Percentiles rank a stretch among this genome's conserved stretches.
phyloP scores from a whole-genome alignment of 2,888 invertebrate species.

The Rotaria magnacalcarata region DNA sequence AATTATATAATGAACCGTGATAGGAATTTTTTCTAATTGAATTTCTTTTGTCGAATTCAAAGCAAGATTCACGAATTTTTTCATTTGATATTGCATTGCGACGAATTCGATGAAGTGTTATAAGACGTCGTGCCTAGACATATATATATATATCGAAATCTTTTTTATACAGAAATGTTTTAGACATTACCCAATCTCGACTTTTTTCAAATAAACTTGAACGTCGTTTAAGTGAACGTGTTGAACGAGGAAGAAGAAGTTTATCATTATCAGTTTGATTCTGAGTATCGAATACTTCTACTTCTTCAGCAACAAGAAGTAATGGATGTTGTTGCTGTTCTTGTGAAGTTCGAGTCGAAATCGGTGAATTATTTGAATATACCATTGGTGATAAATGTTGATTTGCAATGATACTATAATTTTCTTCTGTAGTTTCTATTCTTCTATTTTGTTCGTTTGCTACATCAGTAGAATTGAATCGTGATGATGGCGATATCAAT shows the following conservation, averaged over 20 bases:
- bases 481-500: background rate
- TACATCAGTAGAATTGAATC: background rate
- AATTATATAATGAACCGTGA: background rate
- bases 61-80: background rate
- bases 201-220: background rate
- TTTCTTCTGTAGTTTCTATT: background rate
- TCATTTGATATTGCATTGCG: background rate
- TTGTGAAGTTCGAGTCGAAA: background rate
- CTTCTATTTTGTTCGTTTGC: background rate
- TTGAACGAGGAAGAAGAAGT: background rate
- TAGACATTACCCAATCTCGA: constrained; percentile 18
- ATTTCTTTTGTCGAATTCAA: background rate
- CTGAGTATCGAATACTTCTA: background rate
- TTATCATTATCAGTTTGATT: background rate
- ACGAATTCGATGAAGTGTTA: background rate
- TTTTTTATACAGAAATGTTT: no score
- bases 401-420: background rate
- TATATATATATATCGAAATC: background rate
- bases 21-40: background rate
- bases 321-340: background rate
- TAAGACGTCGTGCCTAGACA: background rate
- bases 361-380: background rate
- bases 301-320: background rate
- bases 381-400: background rate
- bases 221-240: constrained; percentile 4